Conservation (phyloP, 2,113 vertebrate species). For the Petrocephalus microphthalmus region DNA sequence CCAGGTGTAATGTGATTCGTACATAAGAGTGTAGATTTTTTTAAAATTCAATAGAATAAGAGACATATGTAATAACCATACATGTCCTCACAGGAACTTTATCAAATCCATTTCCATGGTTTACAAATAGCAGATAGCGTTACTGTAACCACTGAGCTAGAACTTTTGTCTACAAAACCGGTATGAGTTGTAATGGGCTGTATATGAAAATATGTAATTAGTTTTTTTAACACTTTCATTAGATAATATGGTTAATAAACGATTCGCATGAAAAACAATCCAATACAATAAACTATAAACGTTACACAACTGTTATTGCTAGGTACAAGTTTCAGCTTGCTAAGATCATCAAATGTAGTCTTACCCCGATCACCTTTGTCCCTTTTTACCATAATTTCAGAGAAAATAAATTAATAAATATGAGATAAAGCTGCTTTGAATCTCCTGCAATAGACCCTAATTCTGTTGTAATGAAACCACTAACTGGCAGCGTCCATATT, state of each 20-base stretch:
- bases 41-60: neutral
- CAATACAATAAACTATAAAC: neutral
- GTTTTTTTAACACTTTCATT: neutral
- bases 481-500: neutral
- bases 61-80: neutral
- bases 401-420: neutral
- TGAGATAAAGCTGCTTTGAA: neutral
- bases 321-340: neutral
- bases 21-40: neutral
- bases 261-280: neutral
- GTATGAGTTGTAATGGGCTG: neutral
- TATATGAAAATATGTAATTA: neutral
- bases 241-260: neutral
- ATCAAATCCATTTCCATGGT: neutral
- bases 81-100: neutral
- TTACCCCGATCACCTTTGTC: constrained; percentile 61
- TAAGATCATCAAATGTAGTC: constrained; percentile 20
- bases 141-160: neutral
- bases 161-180: neutral
- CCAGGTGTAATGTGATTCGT: neutral
- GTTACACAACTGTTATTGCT: neutral
- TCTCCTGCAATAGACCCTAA: neutral
- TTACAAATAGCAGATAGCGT: neutral
- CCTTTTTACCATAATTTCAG: constrained; percentile 54
- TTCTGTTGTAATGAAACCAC: neutral